phyloP scores from a whole-genome alignment of 2,888 invertebrate genomes.

The Drosophila robusta region DNA sequence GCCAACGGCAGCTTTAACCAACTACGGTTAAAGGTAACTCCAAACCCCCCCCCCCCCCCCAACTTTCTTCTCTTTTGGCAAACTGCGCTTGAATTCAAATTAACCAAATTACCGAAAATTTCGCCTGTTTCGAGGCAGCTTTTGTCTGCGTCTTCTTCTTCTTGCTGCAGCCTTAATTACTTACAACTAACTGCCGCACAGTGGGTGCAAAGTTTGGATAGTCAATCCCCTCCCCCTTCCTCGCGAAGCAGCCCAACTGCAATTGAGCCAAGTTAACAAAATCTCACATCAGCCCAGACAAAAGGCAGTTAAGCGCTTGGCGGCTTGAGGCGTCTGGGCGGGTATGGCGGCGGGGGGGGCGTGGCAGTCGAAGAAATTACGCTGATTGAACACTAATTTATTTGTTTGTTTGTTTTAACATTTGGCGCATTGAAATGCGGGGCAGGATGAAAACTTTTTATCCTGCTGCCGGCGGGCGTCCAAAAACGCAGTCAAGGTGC shows the following conservation, averaged over 20 bases:
- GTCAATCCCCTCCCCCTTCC: constrained; percentile 19
- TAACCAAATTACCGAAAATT: constrained; percentile 71
- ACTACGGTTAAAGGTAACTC: too few species aligned
- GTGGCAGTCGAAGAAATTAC: constrained; percentile 70
- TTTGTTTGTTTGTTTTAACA: constrained; percentile 78
- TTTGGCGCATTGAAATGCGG: constrained; percentile 61
- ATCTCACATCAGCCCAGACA: constrained; percentile 36
- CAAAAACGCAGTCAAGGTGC: constrained; percentile 54
- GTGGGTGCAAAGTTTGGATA: constrained; percentile 50
- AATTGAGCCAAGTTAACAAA: constrained; percentile 51
- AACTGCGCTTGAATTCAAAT: constrained; percentile 65
- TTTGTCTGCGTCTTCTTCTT: constrained; percentile 18
- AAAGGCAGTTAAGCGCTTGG: neutral
- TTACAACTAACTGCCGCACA: constrained; percentile 57
- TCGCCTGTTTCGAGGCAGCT: constrained; percentile 30
- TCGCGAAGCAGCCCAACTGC: constrained; percentile 33
- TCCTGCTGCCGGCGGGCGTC: constrained; percentile 21
- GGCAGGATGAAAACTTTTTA: constrained; percentile 60
- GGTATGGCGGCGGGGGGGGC: constrained; percentile 12
- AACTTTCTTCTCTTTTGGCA: neutral
- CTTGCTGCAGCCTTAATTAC: constrained; percentile 63
- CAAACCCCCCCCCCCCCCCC: neutral
- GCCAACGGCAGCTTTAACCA: neutral
- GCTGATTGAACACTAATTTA: constrained; percentile 81
- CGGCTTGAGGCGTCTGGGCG: constrained; percentile 11